Evolutionary conservation across 2,888 invertebrate genomes (phyloP).

Genomic region (Hedychridium roseum): DNA sequence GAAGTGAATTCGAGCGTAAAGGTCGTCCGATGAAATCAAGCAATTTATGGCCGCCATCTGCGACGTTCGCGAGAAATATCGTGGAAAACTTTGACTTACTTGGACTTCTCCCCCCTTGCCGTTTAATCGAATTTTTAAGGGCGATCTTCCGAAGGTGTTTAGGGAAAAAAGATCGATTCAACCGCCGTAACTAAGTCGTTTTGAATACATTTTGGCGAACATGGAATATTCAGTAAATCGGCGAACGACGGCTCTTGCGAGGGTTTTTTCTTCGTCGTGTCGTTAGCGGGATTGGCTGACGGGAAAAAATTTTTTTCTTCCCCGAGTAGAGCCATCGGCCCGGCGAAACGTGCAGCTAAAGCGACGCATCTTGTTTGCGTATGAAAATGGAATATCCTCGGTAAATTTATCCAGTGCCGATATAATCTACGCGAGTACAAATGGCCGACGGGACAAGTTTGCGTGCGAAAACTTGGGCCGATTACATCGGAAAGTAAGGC

Average conservation of each 20-base stretch:
- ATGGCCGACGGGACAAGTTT: slow-evolving; percentile 3
- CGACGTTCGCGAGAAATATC: not conserved
- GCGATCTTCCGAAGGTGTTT: not conserved
- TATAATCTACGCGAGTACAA: slow-evolving; percentile 18
- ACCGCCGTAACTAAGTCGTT: not conserved
- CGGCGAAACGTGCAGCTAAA: slow-evolving; percentile 17
- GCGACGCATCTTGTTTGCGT: slow-evolving; percentile 19
- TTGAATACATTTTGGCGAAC: not conserved
- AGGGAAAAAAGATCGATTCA: not conserved
- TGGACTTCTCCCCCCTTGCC: too few relatives aligned
- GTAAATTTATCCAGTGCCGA: slow-evolving; percentile 30
- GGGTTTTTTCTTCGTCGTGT: slow-evolving; percentile 1
- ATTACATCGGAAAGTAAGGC: not conserved
- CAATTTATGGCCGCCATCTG: not conserved
- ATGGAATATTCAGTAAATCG: not conserved
- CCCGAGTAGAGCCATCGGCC: slow-evolving; percentile 18
- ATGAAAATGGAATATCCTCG: slow-evolving; percentile 31
- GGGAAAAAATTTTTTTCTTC: slow-evolving; percentile 25
- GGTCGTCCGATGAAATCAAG: too few relatives aligned
- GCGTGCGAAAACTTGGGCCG: not conserved
- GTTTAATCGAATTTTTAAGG: not conserved
- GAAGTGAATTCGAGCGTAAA: too few relatives aligned
- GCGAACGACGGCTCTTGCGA: not conserved
- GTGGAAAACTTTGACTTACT: not conserved
- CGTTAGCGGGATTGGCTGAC: slow-evolving; percentile 7